Conservation (phyloP, 2,797 vertebrate species). For the Gadopsis marmoratus region DNA sequence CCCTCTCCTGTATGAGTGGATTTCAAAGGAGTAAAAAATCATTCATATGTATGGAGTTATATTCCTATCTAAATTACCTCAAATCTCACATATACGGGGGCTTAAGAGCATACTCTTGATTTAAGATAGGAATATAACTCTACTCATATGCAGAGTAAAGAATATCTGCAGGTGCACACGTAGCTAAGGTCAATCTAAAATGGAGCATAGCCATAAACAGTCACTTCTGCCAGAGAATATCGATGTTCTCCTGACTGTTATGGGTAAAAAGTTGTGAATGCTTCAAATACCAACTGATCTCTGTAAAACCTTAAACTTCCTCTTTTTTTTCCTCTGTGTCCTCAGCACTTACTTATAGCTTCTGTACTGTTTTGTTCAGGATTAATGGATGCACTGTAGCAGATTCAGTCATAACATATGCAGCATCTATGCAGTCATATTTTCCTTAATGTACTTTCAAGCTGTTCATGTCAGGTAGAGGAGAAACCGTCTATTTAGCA, state of each 20-base stretch:
- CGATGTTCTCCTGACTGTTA: background rate
- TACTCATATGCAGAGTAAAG: background rate
- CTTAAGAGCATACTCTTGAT: too few species aligned
- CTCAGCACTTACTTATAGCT: background rate
- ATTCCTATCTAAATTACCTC: too few species aligned
- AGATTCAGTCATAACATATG: background rate
- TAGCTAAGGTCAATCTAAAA: background rate
- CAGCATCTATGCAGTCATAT: slow-evolving; percentile 4
- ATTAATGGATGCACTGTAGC: background rate
- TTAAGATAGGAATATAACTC: too few species aligned
- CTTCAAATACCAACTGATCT: background rate
- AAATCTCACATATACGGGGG: too few species aligned
- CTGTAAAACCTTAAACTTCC: background rate
- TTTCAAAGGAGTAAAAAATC: background rate
- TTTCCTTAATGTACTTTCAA: slow-evolving; percentile 10
- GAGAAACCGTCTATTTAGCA: slow-evolving; percentile 60
- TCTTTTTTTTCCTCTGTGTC: background rate
- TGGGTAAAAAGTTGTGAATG: background rate
- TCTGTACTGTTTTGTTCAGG: background rate
- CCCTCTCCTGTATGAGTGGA: background rate
- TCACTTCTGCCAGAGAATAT: background rate
- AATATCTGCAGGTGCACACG: background rate
- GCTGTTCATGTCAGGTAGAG: slow-evolving; percentile 47
- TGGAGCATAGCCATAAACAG: background rate
- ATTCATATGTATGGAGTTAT: background rate